Evolutionary conservation across 2,113 vertebrate species (phyloP).

Genomic region (Pelvicachromis taeniatus): DNA sequence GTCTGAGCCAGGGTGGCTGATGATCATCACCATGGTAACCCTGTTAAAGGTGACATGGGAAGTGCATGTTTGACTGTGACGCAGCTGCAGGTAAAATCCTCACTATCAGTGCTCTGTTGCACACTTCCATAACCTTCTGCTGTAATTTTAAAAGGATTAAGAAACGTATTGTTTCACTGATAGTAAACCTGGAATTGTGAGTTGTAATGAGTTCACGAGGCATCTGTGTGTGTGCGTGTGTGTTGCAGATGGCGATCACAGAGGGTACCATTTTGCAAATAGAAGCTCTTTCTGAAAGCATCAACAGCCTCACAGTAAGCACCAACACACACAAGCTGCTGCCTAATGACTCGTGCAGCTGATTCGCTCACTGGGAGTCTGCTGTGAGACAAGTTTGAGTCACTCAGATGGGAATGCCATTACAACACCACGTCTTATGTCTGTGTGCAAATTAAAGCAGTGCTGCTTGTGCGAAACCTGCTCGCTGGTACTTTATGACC

Average conservation of each 20-base stretch:
- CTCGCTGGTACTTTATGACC: not conserved
- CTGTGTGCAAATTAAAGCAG: not conserved
- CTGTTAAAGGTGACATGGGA: not conserved
- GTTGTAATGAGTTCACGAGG: not conserved
- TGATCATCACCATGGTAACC: constrained; percentile 6
- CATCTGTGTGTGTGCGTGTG: constrained; percentile 16
- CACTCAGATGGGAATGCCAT: not conserved
- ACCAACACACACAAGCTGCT: constrained; percentile 14
- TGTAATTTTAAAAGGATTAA: not conserved
- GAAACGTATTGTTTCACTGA: not conserved
- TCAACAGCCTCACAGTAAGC: constrained; percentile 89
- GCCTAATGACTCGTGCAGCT: constrained; percentile 15
- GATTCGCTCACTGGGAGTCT: not conserved
- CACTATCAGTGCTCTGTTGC: not conserved
- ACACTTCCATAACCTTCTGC: not conserved
- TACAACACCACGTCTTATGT: not conserved
- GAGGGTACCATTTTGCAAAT: constrained; percentile 85
- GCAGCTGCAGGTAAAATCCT: not conserved
- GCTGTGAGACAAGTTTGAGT: not conserved
- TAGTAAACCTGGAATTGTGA: fast-evolving
- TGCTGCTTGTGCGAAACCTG: not conserved
- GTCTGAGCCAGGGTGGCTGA: not conserved
- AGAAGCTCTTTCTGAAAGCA: constrained; percentile 88
- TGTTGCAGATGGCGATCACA: constrained; percentile 86
- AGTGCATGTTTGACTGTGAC: constrained; percentile 9